Percentiles rank a stretch among this genome's conserved stretches.
Conservation (phyloP, 2,113 vertebrate genomes). For the Aptenodytes forsteri region DNA sequence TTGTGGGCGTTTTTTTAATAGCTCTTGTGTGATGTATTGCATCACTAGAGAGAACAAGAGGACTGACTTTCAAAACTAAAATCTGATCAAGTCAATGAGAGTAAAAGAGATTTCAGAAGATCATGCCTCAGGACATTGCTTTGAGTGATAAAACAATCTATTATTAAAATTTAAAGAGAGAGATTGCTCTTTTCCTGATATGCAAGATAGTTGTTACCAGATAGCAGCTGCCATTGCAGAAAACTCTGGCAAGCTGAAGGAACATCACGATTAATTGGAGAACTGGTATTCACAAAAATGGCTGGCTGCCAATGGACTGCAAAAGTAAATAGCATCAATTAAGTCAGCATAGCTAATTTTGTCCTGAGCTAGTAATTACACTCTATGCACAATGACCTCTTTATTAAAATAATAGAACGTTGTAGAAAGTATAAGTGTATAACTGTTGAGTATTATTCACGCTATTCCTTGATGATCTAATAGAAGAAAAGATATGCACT, state of each 20-base stretch:
- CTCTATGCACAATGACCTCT: neutral
- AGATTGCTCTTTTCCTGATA: neutral
- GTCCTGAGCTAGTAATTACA: conserved; percentile 12
- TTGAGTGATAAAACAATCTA: neutral
- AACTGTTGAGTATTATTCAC: neutral
- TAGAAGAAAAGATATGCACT: neutral
- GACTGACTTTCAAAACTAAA: neutral
- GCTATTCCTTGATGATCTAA: neutral
- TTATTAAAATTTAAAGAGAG: neutral
- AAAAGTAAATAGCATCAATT: conserved; percentile 35
- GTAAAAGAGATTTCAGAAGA: neutral
- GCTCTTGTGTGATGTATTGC: neutral
- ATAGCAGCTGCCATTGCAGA: conserved; percentile 7
- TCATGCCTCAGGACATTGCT: neutral
- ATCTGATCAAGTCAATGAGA: neutral
- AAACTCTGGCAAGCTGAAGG: neutral
- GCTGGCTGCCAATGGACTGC: conserved; percentile 3
- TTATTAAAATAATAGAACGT: conserved; percentile 19
- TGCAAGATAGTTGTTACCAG: neutral
- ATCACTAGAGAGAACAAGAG: neutral
- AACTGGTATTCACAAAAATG: conserved; percentile 25
- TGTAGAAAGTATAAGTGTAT: neutral
- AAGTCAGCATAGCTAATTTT: conserved; percentile 34
- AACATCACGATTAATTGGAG: conserved; percentile 11
- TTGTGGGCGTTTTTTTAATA: neutral